phyloP scores from a whole-genome alignment of 2,888 invertebrate genomes.

The Synergus umbraculus region DNA sequence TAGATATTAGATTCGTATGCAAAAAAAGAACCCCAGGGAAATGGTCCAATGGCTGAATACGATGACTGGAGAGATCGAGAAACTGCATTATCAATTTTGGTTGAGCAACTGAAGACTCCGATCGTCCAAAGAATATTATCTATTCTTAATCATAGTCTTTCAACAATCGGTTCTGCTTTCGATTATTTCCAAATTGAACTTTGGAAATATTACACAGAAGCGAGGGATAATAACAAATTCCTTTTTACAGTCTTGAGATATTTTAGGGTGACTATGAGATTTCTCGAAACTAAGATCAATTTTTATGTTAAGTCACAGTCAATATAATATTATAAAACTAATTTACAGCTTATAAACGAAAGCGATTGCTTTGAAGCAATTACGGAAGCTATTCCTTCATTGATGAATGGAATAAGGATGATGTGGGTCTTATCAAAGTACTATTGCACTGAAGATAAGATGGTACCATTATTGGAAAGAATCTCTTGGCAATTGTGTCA shows the following conservation, averaged over 20 bases:
- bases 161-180: conserved; percentile 81
- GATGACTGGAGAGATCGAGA: conserved; percentile 92
- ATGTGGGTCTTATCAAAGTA: conserved; percentile 94
- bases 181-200: conserved; percentile 82
- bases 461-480: conserved; percentile 89
- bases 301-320: neutral
- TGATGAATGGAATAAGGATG: conserved; percentile 91
- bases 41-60: conserved; percentile 91
- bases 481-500: conserved; percentile 90
- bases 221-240: conserved; percentile 89
- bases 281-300: neutral
- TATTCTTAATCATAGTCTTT: conserved; percentile 80
- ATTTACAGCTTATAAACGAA: conserved; percentile 83
- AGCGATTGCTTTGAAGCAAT: conserved; percentile 86
- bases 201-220: conserved; percentile 83
- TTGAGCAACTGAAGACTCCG: conserved; percentile 89
- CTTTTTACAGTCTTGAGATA: conserved; percentile 86
- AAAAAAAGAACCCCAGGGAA: conserved; percentile 81
- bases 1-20: conserved; percentile 65
- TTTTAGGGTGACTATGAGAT: conserved; percentile 79
- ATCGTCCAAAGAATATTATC: conserved; percentile 82
- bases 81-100: conserved; percentile 86
- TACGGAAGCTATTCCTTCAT: conserved; percentile 85
- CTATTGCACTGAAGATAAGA: conserved; percentile 90
- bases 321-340: neutral